Evolutionary conservation across 2,888 invertebrate species (phyloP).

Genomic region (Carterocephalus palaemon): DNA sequence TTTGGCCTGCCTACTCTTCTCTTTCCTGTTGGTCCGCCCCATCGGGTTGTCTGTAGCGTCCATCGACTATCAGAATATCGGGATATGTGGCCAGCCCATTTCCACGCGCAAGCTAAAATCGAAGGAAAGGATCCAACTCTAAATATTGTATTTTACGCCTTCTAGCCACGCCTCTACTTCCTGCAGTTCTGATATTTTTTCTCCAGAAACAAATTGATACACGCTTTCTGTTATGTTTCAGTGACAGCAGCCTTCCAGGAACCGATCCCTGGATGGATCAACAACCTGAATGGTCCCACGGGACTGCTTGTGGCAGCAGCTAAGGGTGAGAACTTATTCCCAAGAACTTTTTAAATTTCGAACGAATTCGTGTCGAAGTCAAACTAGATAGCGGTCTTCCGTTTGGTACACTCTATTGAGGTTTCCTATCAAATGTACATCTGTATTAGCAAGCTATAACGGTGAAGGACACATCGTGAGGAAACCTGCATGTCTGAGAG

Average conservation of each 20-base stretch:
- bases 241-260: constrained; percentile 86
- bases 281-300: constrained; percentile 89
- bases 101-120: no score
- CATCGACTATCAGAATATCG: no score
- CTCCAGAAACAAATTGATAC: not conserved
- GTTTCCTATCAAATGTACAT: not conserved
- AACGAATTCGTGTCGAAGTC: not conserved
- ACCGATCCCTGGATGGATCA: constrained; percentile 90
- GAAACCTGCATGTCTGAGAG: no score
- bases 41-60: no score
- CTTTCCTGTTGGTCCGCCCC: no score
- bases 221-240: constrained; percentile 46
- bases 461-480: no score
- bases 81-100: no score
- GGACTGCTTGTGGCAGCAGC: constrained; percentile 71
- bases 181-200: not conserved
- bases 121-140: no score
- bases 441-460: not conserved
- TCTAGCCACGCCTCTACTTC: not conserved
- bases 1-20: no score
- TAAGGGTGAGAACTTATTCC: constrained; percentile 23
- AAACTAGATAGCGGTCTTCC: not conserved
- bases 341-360: not conserved
- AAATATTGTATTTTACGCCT: not conserved
- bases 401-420: not conserved